phyloP scores from a whole-genome alignment of 2,888 invertebrate species.

The Magallana nippona region DNA sequence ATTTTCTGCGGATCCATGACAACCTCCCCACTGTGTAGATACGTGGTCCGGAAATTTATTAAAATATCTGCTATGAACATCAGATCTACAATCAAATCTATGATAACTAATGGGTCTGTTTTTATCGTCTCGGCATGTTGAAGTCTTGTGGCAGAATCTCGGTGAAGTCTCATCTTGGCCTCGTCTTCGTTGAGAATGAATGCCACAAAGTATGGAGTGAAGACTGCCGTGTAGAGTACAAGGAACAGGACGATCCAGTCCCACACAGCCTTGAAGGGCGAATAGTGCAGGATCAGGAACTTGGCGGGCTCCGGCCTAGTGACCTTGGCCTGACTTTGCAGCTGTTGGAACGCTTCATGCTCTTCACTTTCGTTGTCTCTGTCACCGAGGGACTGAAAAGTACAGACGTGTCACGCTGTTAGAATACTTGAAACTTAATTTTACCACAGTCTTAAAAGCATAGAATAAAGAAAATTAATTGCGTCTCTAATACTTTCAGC shows the following conservation, averaged over 20 bases:
- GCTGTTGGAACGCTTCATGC: slow-evolving; percentile 30
- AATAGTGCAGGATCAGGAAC: slow-evolving; percentile 80
- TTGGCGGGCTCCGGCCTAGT: slow-evolving; percentile 65
- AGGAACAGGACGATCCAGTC: slow-evolving; percentile 79
- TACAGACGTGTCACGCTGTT: background rate
- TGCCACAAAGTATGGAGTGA: slow-evolving; percentile 79
- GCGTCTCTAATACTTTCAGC: no score
- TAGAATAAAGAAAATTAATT: no score
- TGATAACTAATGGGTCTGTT: slow-evolving; percentile 78
- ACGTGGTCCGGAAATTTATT: slow-evolving; percentile 80
- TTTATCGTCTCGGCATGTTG: slow-evolving; percentile 74
- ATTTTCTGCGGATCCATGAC: slow-evolving; percentile 79
- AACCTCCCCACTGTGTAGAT: slow-evolving; percentile 79
- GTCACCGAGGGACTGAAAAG: slow-evolving; percentile 38
- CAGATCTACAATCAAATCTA: slow-evolving; percentile 80
- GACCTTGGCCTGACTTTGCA: slow-evolving; percentile 37
- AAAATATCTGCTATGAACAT: slow-evolving; percentile 80
- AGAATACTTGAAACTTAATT: no score
- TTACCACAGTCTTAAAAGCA: no score
- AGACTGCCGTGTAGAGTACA: slow-evolving; percentile 79
- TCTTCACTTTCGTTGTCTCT: slow-evolving; percentile 38
- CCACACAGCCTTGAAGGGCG: slow-evolving; percentile 80
- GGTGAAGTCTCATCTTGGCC: slow-evolving; percentile 73
- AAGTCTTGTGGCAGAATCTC: slow-evolving; percentile 72
- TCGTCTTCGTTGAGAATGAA: slow-evolving; percentile 79